These are phyloP conservation scores for Phortica magna DNA, from an alignment of 2,888 invertebrate genomes.

Conservation along the genomic window DNA sequence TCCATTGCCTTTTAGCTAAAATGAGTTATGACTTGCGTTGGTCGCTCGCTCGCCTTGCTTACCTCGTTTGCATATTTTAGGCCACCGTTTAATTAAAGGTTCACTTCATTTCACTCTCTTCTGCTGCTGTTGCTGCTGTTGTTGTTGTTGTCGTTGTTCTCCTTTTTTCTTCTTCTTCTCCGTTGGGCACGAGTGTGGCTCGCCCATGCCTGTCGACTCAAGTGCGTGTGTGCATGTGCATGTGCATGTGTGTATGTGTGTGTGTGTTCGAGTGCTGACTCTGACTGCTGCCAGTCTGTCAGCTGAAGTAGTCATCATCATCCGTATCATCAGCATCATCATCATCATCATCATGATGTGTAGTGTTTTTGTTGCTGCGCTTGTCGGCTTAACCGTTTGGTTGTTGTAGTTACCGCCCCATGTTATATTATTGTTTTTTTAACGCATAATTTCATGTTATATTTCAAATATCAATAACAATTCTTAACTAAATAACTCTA, in stretches of 20 bases:
- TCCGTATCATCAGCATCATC: background rate
- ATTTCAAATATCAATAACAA: constrained; percentile 71
- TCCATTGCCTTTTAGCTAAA: constrained; percentile 55
- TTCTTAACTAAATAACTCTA: constrained; percentile 71
- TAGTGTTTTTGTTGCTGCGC: constrained; percentile 3
- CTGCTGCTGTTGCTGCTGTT: constrained; percentile 56
- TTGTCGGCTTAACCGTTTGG: constrained; percentile 23
- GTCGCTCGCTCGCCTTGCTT: constrained; percentile 47
- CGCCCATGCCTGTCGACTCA: constrained; percentile 29
- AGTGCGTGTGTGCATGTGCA: constrained; percentile 40
- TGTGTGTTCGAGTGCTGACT: constrained; percentile 55
- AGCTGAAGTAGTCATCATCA: constrained; percentile 36
- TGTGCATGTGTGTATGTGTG: constrained; percentile 43
- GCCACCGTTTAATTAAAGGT: constrained; percentile 78
- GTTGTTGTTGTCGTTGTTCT: constrained; percentile 38
- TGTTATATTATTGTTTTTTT: constrained; percentile 59
- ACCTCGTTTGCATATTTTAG: constrained; percentile 77
- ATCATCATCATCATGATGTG: background rate
- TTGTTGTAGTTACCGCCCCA: constrained; percentile 24
- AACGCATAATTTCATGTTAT: constrained; percentile 57
- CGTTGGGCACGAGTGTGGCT: constrained; percentile 69
- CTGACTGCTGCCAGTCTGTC: constrained; percentile 46
- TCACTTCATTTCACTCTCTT: constrained; percentile 50
- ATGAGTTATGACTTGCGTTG: constrained; percentile 76
- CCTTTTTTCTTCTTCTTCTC: constrained; percentile 55